A percentile compares a stretch with the other conserved stretches of the same genome.
phyloP scores from a whole-genome alignment of 1,140 invertebrate genomes.

The Plutomurus gul region DNA sequence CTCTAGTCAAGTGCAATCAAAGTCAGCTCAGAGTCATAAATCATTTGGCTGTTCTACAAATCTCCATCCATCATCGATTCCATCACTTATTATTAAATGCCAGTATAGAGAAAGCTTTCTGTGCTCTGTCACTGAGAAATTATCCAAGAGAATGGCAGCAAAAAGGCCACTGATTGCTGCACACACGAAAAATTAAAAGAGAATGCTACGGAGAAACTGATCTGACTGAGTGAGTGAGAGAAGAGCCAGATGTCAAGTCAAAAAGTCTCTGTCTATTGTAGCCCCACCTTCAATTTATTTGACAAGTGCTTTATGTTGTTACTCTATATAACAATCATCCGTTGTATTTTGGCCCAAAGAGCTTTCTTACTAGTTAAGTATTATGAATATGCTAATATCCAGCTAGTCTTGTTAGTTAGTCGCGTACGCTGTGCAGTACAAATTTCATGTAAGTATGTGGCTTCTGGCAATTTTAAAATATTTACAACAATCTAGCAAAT shows the following conservation, averaged over 20 bases:
- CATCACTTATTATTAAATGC: neutral
- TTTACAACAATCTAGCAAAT: too few relatives aligned
- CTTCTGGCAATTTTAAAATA: too few relatives aligned
- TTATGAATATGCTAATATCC: neutral
- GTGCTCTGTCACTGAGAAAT: neutral
- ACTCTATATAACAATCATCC: neutral
- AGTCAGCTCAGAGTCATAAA: neutral
- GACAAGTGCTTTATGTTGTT: neutral
- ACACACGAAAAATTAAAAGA: too few relatives aligned
- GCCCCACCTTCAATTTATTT: neutral
- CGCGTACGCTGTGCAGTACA: too few relatives aligned
- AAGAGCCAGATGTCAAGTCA: too few relatives aligned
- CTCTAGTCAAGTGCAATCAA: neutral
- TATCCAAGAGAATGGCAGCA: neutral
- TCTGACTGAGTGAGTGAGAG: too few relatives aligned
- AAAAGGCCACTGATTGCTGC: too few relatives aligned
- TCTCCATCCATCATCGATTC: neutral
- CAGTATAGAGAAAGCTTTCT: neutral
- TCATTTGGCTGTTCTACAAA: neutral
- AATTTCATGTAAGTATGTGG: too few relatives aligned
- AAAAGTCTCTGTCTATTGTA: too few relatives aligned
- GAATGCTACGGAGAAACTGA: too few relatives aligned
- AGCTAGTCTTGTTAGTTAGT: neutral
- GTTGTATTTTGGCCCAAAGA: neutral
- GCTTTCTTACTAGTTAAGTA: too few relatives aligned